phyloP scores from a whole-genome alignment of 2,113 vertebrate species.

The Xiphias gladius region DNA sequence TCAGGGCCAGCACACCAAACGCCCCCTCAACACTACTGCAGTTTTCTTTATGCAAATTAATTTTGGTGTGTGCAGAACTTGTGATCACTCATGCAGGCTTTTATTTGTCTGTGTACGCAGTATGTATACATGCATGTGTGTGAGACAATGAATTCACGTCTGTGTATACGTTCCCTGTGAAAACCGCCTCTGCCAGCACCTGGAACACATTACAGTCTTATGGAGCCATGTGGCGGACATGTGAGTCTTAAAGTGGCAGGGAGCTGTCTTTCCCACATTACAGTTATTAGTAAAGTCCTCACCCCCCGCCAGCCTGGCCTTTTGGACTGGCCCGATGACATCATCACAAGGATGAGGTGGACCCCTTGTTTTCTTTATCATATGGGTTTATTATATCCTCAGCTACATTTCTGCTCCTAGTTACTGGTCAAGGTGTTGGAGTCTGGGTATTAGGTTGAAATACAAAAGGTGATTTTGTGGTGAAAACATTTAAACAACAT shows the following conservation, averaged over 20 bases:
- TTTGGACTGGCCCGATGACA: constrained; percentile 54
- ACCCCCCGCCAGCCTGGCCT: constrained; percentile 32
- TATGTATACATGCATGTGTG: constrained; percentile 7
- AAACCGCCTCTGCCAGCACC: constrained; percentile 43
- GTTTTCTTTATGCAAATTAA: neutral
- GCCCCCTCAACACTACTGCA: fast-evolving
- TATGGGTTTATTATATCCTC: neutral
- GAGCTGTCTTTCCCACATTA: constrained; percentile 65
- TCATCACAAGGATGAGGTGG: constrained; percentile 43
- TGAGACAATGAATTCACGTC: neutral
- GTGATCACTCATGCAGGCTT: neutral
- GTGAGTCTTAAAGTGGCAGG: constrained; percentile 73
- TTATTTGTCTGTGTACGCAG: neutral
- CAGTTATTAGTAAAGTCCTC: constrained; percentile 59
- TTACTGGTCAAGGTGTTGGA: neutral
- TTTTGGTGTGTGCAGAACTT: neutral
- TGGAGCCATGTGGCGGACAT: constrained; percentile 67
- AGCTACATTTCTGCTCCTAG: neutral
- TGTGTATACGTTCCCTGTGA: constrained; percentile 20
- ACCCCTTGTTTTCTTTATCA: constrained; percentile 7
- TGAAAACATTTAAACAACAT: neutral
- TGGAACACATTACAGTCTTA: constrained; percentile 76
- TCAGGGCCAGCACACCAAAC: neutral
- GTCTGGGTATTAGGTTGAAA: neutral
- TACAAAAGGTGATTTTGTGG: neutral